Evolutionary conservation across 2,113 vertebrate species (phyloP).

Genomic region (Stercorarius parasiticus): DNA sequence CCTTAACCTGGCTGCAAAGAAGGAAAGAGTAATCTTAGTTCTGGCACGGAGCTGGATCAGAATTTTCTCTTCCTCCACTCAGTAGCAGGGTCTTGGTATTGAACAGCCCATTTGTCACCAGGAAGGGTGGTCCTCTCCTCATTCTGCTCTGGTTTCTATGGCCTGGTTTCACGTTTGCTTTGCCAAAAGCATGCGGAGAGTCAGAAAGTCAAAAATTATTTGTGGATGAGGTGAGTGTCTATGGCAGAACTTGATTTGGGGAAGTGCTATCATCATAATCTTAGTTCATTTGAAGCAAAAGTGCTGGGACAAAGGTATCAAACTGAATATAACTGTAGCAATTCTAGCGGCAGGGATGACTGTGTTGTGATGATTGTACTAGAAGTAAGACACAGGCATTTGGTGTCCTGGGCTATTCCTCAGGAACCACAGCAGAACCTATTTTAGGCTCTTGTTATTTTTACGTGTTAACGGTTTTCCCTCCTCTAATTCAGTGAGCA

Average conservation of each 20-base stretch:
- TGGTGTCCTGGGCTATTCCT: neutral
- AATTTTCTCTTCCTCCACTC: neutral
- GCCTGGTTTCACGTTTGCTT: neutral
- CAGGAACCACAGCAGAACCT: neutral
- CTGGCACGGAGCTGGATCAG: neutral
- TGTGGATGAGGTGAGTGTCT: neutral
- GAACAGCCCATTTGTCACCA: neutral
- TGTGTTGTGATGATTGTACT: neutral
- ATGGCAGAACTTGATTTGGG: neutral
- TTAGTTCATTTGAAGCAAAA: neutral
- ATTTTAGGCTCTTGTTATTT: neutral
- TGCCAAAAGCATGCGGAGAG: neutral
- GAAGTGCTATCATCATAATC: neutral
- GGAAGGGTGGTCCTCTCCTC: neutral
- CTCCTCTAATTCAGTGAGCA: neutral
- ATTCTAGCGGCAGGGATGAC: neutral
- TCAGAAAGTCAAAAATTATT: neutral
- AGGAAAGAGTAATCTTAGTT: neutral
- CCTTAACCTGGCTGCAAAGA: neutral
- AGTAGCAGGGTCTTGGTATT: neutral
- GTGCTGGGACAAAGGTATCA: neutral
- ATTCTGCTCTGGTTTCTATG: neutral
- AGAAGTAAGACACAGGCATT: rapidly evolving
- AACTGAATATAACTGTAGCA: neutral
- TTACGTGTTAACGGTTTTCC: neutral